Evolutionary conservation across 2,888 invertebrate genomes (phyloP).

Genomic region (Nasonovia ribisnigri): DNA sequence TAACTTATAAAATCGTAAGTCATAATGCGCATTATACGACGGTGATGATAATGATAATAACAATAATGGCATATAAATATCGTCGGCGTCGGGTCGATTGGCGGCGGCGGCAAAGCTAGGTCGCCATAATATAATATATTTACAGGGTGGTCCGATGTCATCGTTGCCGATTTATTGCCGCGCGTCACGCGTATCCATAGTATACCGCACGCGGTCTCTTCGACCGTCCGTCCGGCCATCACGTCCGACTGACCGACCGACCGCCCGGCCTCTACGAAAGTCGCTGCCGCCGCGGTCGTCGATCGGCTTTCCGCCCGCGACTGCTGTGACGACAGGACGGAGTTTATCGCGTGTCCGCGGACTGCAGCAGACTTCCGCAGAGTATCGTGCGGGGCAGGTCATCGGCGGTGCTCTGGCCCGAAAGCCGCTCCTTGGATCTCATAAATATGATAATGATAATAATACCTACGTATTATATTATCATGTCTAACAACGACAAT

Average conservation of each 20-base stretch:
- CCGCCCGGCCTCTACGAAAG: not conserved
- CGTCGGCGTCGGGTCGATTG: not conserved
- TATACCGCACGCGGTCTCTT: constrained; percentile 27
- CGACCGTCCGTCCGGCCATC: not conserved
- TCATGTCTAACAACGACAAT: not conserved
- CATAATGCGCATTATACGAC: not conserved
- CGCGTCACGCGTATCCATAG: not conserved
- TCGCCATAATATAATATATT: not conserved
- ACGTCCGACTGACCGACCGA: not conserved
- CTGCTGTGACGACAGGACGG: not conserved
- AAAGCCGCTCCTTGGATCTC: constrained; percentile 13
- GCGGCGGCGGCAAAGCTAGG: not conserved
- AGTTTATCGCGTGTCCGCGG: not conserved
- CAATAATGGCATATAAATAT: not conserved
- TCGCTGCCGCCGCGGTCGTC: not conserved
- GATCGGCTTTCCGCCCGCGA: not conserved
- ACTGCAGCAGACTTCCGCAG: not conserved
- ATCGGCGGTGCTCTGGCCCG: not conserved
- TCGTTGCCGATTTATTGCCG: constrained; percentile 52
- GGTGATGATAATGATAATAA: not conserved
- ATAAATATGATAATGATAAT: not conserved
- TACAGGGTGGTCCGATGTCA: constrained; percentile 52
- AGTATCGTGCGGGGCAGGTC: not conserved
- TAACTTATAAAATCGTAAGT: not conserved
- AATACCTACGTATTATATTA: not conserved